Evolutionary conservation across 2,113 vertebrate species (phyloP), one percentile per base, ranked within the genome.

Genomic region (Tyto alba): DNA sequence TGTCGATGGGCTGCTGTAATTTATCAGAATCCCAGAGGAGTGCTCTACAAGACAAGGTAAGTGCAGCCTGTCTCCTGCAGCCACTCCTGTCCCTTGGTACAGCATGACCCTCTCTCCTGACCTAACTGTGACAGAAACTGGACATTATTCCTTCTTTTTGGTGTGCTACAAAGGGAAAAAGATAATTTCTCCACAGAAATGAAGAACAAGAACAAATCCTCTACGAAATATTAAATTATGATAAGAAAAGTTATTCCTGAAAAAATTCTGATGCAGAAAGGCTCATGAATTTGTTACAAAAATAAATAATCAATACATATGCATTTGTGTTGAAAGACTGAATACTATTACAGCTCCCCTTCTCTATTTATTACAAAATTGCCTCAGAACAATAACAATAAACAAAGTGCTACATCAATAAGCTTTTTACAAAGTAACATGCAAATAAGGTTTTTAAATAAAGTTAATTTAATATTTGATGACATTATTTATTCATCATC

Each of bases 391-490:
- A 97, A 62, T 94, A 92, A 86, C 63, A 84, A 63, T 90, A 94
- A 96, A 94, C 75, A 96, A 94, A 96, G 94, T 94, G 60, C 69
- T 91, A 90, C 88, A 94, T 93, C 95, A 96, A 88, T 96, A 94
- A 93, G 72, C 74, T 91, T 90, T 95, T 90, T 40, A 78, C 75
- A 91, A 86, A 89, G 59, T 82, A 94, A 81, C 76, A 96, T 95
- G 92, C 83, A 96, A 97, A 96, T 94, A 81, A 84, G 76, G 17
- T 88, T 83, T 94, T 94, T n/a, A 89, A 96, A 94, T 95, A 94
- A 91, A 95, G 64, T 78, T 93, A 94, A 97, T 96, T 94, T 96
- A 95, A 81, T 96, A 97, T 96, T 93, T 97, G 93, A 97, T 96
- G 95, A 47, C 91, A 94, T 94, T 96, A 96, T 94, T 96, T 94